These are phyloP conservation scores for Sebastes miniatus DNA, from an alignment of 2,797 vertebrate genomes.

Conservation along the genomic window DNA sequence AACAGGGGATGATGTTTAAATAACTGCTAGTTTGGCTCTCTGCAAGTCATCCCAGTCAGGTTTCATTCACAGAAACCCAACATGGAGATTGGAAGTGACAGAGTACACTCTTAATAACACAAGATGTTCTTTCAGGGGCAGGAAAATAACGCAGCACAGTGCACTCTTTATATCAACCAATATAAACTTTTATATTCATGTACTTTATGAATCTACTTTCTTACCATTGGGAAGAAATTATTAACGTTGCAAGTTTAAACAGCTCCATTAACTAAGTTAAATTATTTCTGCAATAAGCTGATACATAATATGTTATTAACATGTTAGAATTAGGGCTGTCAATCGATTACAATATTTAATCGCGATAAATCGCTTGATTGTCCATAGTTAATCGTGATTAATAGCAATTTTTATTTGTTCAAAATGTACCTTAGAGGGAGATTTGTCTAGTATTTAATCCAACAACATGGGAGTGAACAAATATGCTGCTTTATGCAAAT, in stretches of 20 bases:
- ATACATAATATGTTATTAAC: not conserved
- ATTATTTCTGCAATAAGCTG: not conserved
- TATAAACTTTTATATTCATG: not conserved
- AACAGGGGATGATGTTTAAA: constrained; percentile 13
- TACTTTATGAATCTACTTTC: not conserved
- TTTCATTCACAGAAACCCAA: constrained; percentile 13
- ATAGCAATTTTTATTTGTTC: too few species aligned
- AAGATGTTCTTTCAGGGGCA: constrained; percentile 23
- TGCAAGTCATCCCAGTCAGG: not conserved
- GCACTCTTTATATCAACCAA: not conserved
- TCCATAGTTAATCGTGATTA: too few species aligned
- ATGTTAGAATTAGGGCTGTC: too few species aligned
- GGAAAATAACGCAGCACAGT: not conserved
- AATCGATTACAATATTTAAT: too few species aligned
- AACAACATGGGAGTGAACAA: too few species aligned
- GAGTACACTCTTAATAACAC: not conserved
- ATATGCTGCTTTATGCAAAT: too few species aligned
- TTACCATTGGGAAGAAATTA: not conserved
- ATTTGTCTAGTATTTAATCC: too few species aligned
- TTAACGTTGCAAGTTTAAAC: not conserved
- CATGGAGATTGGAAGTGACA: constrained; percentile 2
- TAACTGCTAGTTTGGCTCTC: constrained; percentile 12
- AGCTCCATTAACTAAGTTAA: not conserved
- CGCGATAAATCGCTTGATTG: too few species aligned
- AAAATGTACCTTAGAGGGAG: too few species aligned